Evolutionary conservation across 2,888 invertebrate genomes (phyloP).

Genomic region (Uropetala carovei): DNA sequence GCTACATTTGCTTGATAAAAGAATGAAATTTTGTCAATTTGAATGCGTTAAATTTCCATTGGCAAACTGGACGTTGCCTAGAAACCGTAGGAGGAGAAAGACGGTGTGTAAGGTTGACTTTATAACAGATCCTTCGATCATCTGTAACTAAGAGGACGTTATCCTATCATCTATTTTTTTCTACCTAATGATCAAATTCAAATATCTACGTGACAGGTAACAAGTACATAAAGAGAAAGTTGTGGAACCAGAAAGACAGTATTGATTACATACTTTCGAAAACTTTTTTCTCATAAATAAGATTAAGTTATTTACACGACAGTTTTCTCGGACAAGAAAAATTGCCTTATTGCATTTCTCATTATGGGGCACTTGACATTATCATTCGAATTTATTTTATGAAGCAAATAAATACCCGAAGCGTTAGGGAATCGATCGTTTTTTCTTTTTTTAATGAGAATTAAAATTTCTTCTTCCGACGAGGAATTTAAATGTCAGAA

Average conservation of each 20-base stretch:
- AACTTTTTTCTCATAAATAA: background rate
- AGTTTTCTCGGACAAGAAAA: too few relatives aligned
- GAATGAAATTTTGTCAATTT: too few relatives aligned
- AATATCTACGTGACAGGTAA: background rate
- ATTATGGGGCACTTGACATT: too few relatives aligned
- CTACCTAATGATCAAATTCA: background rate
- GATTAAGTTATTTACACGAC: background rate
- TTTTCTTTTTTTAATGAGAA: too few relatives aligned
- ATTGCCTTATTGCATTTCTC: too few relatives aligned
- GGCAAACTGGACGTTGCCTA: background rate
- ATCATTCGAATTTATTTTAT: too few relatives aligned
- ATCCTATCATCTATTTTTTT: background rate
- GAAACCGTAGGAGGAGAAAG: background rate
- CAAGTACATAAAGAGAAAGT: slow-evolving; percentile 1
- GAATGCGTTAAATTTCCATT: background rate
- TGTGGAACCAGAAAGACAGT: background rate
- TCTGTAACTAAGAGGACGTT: background rate
- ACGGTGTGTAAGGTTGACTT: background rate
- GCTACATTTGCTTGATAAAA: too few relatives aligned
- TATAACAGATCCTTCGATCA: background rate
- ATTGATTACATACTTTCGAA: slow-evolving; percentile 17
- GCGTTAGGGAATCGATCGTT: too few relatives aligned
- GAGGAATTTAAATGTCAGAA: too few relatives aligned
- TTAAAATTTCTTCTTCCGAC: too few relatives aligned
- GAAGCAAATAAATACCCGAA: too few relatives aligned